phyloP scores from a whole-genome alignment of 2,888 invertebrate genomes.

The Tiphia femorata region DNA sequence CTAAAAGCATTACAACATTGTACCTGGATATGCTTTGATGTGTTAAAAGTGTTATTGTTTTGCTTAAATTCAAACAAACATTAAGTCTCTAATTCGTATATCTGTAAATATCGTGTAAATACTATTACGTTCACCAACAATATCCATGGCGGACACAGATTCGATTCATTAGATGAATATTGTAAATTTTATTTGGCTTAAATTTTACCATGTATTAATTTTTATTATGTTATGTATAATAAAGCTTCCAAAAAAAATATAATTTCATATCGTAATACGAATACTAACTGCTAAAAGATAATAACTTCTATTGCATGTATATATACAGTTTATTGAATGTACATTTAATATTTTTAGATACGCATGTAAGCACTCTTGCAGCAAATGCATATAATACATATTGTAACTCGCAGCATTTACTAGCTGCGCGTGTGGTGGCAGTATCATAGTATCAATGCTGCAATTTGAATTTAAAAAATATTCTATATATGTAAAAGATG shows the following conservation, averaged over 20 bases:
- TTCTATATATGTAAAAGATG: too few relatives aligned
- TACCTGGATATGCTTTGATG: too few relatives aligned
- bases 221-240: too few relatives aligned
- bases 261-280: not conserved
- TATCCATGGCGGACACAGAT: too few relatives aligned
- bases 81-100: conserved; percentile 71
- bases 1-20: not conserved
- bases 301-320: not conserved
- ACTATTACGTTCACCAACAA: conserved; percentile 41
- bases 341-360: not conserved
- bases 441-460: conserved; percentile 47
- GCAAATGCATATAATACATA: conserved; percentile 15
- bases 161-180: too few relatives aligned
- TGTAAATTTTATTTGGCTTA: too few relatives aligned
- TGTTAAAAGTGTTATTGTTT: not conserved
- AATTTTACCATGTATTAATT: too few relatives aligned
- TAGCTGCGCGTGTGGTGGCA: conserved; percentile 41
- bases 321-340: not conserved
- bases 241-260: not conserved
- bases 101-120: conserved; percentile 53
- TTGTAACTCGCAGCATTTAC: conserved; percentile 22
- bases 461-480: conserved; percentile 32
- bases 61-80: not conserved
- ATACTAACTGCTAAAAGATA: not conserved
- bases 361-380: conserved; percentile 22